phyloP scores from a whole-genome alignment of 2,797 vertebrate species.

The Calcarius lapponicus region DNA sequence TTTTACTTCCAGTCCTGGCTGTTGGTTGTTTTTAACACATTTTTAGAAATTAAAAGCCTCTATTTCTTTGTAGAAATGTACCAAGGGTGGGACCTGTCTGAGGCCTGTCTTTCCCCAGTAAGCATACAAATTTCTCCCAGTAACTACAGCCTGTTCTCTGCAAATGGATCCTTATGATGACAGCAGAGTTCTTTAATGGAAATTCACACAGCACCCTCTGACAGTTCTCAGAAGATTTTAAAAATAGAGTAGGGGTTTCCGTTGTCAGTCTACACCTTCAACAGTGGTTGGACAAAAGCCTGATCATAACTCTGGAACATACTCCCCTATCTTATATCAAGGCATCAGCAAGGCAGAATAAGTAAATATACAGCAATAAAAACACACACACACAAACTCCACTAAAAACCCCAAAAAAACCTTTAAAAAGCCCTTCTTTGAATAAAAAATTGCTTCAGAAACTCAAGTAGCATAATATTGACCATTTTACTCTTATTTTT shows the following conservation, averaged over 20 bases:
- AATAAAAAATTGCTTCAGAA: background rate
- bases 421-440: background rate
- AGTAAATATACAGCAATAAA: background rate
- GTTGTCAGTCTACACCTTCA: slow-evolving; percentile 60
- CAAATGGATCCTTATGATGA: slow-evolving; percentile 77
- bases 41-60: background rate
- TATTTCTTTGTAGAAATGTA: background rate
- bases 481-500: background rate
- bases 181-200: slow-evolving; percentile 82
- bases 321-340: slow-evolving; percentile 53
- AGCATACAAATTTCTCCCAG: background rate
- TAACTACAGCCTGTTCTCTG: slow-evolving; percentile 73
- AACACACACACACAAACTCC: background rate
- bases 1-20: background rate
- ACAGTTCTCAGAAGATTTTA: slow-evolving; percentile 74
- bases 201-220: slow-evolving; percentile 78
- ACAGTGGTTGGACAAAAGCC: slow-evolving; percentile 54
- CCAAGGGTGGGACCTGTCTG: background rate
- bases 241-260: slow-evolving; percentile 82
- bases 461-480: background rate
- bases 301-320: slow-evolving; percentile 51
- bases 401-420: background rate
- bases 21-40: background rate
- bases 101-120: background rate
- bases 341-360: slow-evolving; percentile 31